These are phyloP conservation scores for Gonatopus flavifemur DNA, from an alignment of 1,140 invertebrate species.

Conservation along the genomic window DNA sequence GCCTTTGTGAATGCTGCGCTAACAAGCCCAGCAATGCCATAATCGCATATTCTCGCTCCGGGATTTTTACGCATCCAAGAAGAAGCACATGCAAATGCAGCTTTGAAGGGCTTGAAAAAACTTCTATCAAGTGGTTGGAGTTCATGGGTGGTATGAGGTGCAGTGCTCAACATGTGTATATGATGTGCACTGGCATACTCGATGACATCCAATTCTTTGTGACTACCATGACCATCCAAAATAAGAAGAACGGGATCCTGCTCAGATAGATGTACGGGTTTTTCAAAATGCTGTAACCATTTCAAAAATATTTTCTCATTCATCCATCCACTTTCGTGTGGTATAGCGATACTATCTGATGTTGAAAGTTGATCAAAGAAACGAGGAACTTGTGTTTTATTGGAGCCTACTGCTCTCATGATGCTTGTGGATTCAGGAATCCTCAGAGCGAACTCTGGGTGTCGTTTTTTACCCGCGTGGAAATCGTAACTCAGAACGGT, in stretches of 20 bases:
- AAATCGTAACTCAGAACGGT: no score
- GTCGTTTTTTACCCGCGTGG: no score
- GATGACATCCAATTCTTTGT: slow-evolving; percentile 21
- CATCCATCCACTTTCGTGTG: slow-evolving; percentile 20
- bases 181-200: slow-evolving; percentile 14
- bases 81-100: background rate
- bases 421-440: background rate
- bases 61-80: background rate
- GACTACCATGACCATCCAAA: no score
- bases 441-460: background rate
- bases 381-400: background rate
- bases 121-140: slow-evolving; percentile 43
- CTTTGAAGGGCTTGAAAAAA: slow-evolving; percentile 34
- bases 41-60: background rate
- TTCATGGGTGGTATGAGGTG: slow-evolving; percentile 42
- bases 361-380: background rate
- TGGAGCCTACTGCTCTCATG: background rate
- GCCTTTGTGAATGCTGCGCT: background rate
- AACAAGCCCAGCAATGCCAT: background rate
- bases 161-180: slow-evolving; percentile 31
- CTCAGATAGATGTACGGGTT: slow-evolving; percentile 15
- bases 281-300: slow-evolving; percentile 28
- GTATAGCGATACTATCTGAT: slow-evolving; percentile 2
- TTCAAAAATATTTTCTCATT: slow-evolving; percentile 19
- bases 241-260: slow-evolving; percentile 28